Evolutionary conservation across 35 echinoderm and acorn worm species (phyloP), one percentile per base, ranked within the genome.

Genomic region (Diadema setosum): DNA sequence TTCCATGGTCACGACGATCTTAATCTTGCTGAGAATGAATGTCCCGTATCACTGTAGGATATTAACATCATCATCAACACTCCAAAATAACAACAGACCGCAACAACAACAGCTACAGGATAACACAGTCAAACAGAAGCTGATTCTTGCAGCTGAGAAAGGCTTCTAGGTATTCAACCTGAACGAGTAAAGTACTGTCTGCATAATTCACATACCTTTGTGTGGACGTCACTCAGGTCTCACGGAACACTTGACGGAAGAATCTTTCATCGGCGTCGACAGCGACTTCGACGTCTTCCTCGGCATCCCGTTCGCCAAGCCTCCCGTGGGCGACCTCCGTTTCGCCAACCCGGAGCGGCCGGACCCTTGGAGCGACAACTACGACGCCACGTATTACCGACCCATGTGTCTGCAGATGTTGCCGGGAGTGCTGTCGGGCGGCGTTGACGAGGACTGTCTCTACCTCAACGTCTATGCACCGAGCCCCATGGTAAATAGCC

Each of bases 381-480:
- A 45, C 42, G 58, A 92, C 45, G 90, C 90, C 5, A 92, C 90
- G 36, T 30, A 37, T 26, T 86, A 41, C 57, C 65, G 84, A 7
- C 83, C 84, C 0, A 4, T 3, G 37, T 92, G 90, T 26, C 60
- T 36, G 48, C 87, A 90, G 46, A 9, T 25, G 12, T 42, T 45
- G 39, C 33, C 80, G 12, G 70, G 44, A 34, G 17, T 42, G 1
- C 5, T 60, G 23, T 39, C 65, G 3, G 39, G 20, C 2, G 31
- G 45, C 15, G 78, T 87, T 59, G 87, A 89, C 58, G 92, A 94
- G 42, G 92, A 94, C 46, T 94, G 92, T 61, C 86, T 94, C 2
- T 94, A 94, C 52, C 87, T 94, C 0, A 89, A 89, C 35, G 57
- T 94, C 15, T 94, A 82, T 65, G 61, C 69, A 5, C 92, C 86